These are phyloP conservation scores for Erythrolamprus reginae DNA, from an alignment of 2,113 vertebrate genomes.

Conservation along the genomic window DNA sequence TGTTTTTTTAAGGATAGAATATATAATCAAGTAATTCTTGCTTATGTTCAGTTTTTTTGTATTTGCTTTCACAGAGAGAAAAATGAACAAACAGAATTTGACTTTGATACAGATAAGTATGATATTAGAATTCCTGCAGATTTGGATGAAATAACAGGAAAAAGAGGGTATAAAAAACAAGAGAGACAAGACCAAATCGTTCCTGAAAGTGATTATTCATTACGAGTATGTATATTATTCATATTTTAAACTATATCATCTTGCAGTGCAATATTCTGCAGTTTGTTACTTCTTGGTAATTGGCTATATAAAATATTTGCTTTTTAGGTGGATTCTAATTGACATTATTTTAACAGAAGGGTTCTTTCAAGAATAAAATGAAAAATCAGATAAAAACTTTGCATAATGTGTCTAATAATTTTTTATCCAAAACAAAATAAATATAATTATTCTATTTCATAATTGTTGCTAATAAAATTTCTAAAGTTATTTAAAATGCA, in stretches of 20 bases:
- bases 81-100: conserved; percentile 78
- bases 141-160: conserved; percentile 66
- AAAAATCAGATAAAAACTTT: not conserved
- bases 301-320: not conserved
- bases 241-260: not conserved
- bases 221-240: conserved; percentile 63
- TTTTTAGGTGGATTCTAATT: not conserved
- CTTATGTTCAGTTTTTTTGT: not conserved
- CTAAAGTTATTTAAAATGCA: not conserved
- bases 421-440: not conserved
- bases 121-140: conserved; percentile 88
- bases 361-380: not conserved
- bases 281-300: not conserved
- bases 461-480: too few species aligned
- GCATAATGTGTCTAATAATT: not conserved
- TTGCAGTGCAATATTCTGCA: not conserved
- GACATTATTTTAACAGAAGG: not conserved
- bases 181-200: conserved; percentile 70
- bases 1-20: not conserved
- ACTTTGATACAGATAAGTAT: conserved; percentile 84
- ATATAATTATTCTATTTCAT: not conserved
- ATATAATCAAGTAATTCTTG: not conserved
- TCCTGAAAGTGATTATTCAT: conserved; percentile 81
- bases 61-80: conserved; percentile 69
- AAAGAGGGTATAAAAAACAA: conserved; percentile 70